Conservation (phyloP, 2,113 vertebrate genomes). For the Neoarius graeffei region DNA sequence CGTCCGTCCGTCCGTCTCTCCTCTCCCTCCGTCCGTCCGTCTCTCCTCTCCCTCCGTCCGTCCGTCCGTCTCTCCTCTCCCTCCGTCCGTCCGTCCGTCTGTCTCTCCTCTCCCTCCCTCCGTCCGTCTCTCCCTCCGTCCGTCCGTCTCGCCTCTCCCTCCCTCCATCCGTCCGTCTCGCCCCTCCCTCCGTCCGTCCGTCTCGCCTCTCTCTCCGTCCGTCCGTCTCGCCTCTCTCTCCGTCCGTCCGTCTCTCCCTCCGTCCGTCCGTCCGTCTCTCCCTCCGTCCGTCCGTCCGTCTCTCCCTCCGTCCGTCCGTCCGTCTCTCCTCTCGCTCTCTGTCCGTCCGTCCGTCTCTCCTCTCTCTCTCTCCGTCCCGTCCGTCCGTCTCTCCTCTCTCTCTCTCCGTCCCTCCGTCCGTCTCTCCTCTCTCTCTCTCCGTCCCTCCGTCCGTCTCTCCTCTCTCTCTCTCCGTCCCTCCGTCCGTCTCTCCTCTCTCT, state of each 20-base stretch:
- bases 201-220: not conserved
- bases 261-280: not conserved
- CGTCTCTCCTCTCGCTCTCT: too few species aligned
- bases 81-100: not conserved
- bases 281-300: not conserved
- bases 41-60: too few species aligned
- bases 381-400: too few species aligned
- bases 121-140: not conserved
- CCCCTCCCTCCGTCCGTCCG: not conserved
- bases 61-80: not conserved
- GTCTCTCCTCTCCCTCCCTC: not conserved
- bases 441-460: too few species aligned
- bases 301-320: too few species aligned
- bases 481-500: not conserved
- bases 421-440: too few species aligned
- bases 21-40: not conserved
- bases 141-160: too few species aligned
- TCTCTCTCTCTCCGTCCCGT: not conserved
- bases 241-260: too few species aligned
- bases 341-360: not conserved
- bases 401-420: not conserved
- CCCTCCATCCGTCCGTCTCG: not conserved
- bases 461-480: not conserved
- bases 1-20: not conserved
- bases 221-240: not conserved